Percentiles rank a stretch among this genome's conserved stretches.
phyloP scores from a whole-genome alignment of 92 coral and sea anemone species.

The Heliopora coerulea region DNA sequence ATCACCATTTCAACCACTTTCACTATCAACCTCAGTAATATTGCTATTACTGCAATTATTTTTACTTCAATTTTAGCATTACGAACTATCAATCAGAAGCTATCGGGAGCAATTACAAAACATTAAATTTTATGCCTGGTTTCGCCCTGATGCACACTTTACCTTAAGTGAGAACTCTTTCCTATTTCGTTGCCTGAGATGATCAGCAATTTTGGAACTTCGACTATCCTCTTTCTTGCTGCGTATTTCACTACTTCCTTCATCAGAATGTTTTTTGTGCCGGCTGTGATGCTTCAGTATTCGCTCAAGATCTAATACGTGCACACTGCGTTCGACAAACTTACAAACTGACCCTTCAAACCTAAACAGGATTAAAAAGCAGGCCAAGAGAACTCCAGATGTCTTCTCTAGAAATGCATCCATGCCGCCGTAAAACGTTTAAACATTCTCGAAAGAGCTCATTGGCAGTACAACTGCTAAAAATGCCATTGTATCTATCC shows the following conservation, averaged over 20 bases:
- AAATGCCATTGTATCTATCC: not conserved
- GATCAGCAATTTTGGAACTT: slow-evolving; percentile 18
- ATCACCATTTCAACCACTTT: too few relatives aligned
- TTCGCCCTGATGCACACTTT: too few relatives aligned
- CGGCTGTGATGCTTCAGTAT: slow-evolving; percentile 74
- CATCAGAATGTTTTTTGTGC: slow-evolving; percentile 30
- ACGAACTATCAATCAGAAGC: too few relatives aligned
- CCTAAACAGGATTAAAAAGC: not conserved
- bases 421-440: not conserved
- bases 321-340: not conserved
- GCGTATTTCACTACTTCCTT: slow-evolving; percentile 5
- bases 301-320: slow-evolving; percentile 61
- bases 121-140: too few relatives aligned
- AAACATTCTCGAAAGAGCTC: not conserved
- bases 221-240: not conserved
- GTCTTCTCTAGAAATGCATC: not conserved
- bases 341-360: not conserved
- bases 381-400: not conserved
- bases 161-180: slow-evolving; percentile 80
- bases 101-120: too few relatives aligned
- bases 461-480: not conserved
- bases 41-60: too few relatives aligned
- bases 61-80: too few relatives aligned
- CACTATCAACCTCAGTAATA: too few relatives aligned
- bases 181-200: slow-evolving; percentile 55